A percentile compares a stretch with the other conserved stretches of the same genome.
phyloP scores from a whole-genome alignment of 2,888 invertebrate genomes.

The Vanessa cardui region DNA sequence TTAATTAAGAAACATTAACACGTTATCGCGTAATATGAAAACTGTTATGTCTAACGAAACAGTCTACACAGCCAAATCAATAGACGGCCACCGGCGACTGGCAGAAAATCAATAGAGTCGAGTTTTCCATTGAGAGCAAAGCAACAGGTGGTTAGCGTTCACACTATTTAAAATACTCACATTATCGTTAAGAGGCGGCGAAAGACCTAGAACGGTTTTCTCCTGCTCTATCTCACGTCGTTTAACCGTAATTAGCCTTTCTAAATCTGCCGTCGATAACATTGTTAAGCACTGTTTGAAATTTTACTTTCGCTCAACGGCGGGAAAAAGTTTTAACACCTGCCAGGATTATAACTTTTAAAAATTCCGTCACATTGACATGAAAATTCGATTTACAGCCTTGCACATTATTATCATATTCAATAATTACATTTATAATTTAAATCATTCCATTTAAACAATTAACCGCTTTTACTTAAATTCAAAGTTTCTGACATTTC shows the following conservation, averaged over 20 bases:
- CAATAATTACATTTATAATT: too few relatives aligned
- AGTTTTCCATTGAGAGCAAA: constrained; percentile 20
- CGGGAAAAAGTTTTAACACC: constrained; percentile 47
- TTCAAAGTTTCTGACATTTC: too few relatives aligned
- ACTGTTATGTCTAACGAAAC: constrained; percentile 12
- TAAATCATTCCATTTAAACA: too few relatives aligned
- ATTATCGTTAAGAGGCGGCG: constrained; percentile 35
- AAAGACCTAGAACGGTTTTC: constrained; percentile 63
- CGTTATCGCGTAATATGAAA: constrained; percentile 10
- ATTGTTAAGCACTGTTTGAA: constrained; percentile 55
- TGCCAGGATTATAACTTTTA: not conserved
- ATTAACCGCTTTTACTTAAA: too few relatives aligned
- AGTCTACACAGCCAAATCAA: constrained; percentile 27
- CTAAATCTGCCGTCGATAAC: constrained; percentile 69
- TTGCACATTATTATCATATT: too few relatives aligned
- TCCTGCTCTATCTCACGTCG: constrained; percentile 73
- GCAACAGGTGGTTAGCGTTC: constrained; percentile 38
- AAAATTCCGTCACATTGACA: not conserved
- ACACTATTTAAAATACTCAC: constrained; percentile 47
- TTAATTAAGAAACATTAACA: constrained; percentile 1
- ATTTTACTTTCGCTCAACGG: constrained; percentile 51
- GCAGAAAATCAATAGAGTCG: constrained; percentile 35
- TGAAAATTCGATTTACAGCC: not conserved
- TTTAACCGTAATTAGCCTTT: constrained; percentile 74
- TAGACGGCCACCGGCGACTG: constrained; percentile 33